These are phyloP conservation scores for Tetramorium bicarinatum DNA, from an alignment of 2,888 invertebrate species.

Conservation along the genomic window DNA sequence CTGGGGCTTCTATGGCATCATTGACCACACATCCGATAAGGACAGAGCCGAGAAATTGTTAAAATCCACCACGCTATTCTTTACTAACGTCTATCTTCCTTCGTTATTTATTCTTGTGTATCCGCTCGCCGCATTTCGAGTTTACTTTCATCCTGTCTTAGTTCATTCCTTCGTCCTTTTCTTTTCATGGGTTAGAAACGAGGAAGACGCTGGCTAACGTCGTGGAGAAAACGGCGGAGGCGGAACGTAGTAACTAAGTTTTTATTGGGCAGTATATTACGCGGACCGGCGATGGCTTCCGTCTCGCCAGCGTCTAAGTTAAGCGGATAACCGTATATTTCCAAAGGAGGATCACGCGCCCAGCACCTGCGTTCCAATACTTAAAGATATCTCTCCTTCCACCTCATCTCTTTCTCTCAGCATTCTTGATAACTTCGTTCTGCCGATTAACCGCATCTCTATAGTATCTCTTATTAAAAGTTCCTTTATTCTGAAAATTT, in stretches of 20 bases:
- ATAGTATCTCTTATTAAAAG: slow-evolving; percentile 41
- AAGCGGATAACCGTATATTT: slow-evolving; percentile 85
- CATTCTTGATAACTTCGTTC: slow-evolving; percentile 52
- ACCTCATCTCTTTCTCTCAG: slow-evolving; percentile 24
- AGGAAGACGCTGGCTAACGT: slow-evolving; percentile 38
- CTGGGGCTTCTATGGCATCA: slow-evolving; percentile 67
- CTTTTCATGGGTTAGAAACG: slow-evolving; percentile 33
- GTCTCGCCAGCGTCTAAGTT: slow-evolving; percentile 84
- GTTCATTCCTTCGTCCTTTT: slow-evolving; percentile 37
- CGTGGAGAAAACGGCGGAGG: slow-evolving; percentile 56
- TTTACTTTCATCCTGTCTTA: slow-evolving; percentile 35
- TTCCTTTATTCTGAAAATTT: slow-evolving; percentile 19
- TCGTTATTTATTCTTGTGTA: slow-evolving; percentile 72
- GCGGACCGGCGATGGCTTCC: slow-evolving; percentile 81
- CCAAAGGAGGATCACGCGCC: slow-evolving; percentile 76
- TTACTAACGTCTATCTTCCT: background rate
- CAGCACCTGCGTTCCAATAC: slow-evolving; percentile 75
- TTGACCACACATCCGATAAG: slow-evolving; percentile 85
- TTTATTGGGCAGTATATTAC: slow-evolving; percentile 85
- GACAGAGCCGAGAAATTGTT: slow-evolving; percentile 81
- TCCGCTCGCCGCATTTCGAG: slow-evolving; percentile 52
- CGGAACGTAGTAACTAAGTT: slow-evolving; percentile 83
- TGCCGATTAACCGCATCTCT: slow-evolving; percentile 43
- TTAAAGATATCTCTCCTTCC: slow-evolving; percentile 40
- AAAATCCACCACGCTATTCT: slow-evolving; percentile 74